Evolutionary conservation across 2,888 invertebrate species (phyloP).

Genomic region (Pyrrhia umbra): DNA sequence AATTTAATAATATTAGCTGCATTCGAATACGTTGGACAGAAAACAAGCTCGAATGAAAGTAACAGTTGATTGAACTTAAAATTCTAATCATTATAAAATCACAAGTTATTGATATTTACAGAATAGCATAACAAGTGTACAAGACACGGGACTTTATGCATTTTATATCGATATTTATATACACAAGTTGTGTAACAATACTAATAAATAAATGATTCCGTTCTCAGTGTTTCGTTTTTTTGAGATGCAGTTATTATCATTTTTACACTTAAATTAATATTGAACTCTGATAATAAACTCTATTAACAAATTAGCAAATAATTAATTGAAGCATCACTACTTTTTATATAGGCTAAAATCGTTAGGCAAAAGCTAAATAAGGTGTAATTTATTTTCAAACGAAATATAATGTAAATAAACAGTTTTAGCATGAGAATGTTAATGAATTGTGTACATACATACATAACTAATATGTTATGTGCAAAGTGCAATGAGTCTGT

Average conservation of each 20-base stretch:
- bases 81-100: conserved; percentile 49
- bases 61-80: conserved; percentile 53
- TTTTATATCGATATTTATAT: conserved; percentile 8
- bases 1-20: conserved; percentile 62
- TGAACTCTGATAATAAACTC: too few relatives aligned
- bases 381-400: conserved; percentile 49
- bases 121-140: conserved; percentile 26
- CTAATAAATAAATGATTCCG: conserved; percentile 3
- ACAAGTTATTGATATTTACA: conserved; percentile 38
- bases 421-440: conserved; percentile 39
- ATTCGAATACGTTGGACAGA: conserved; percentile 48
- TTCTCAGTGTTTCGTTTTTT: too few relatives aligned
- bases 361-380: conserved; percentile 49
- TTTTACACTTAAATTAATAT: too few relatives aligned
- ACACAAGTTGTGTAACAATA: conserved; percentile 6
- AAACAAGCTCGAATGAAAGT: conserved; percentile 47
- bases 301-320: conserved; percentile 39
- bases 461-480: neutral
- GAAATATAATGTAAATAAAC: conserved; percentile 39
- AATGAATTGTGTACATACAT: conserved; percentile 12
- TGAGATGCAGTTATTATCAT: too few relatives aligned
- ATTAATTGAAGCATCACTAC: conserved; percentile 28
- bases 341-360: conserved; percentile 33
- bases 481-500: conserved; percentile 24
- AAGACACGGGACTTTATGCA: neutral